phyloP scores from a whole-genome alignment of 1,140 invertebrate species.

The Trachymyrmex septentrionalis region DNA sequence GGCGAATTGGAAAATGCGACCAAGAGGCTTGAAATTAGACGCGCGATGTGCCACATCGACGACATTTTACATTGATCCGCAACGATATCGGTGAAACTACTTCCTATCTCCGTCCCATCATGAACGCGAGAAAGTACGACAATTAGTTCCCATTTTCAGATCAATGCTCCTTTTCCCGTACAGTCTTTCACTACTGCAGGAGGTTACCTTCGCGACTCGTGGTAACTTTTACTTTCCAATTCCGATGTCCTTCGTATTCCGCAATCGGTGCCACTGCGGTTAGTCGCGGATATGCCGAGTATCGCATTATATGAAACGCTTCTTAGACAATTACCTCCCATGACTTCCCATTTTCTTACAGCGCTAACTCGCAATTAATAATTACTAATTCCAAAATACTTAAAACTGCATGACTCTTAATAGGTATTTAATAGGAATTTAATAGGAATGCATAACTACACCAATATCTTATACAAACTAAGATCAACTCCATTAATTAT shows the following conservation, averaged over 20 bases:
- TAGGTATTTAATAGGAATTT: too few species aligned
- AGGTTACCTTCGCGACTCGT: slow-evolving; percentile 28
- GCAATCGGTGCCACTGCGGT: slow-evolving; percentile 48
- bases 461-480: background rate
- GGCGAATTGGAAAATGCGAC: slow-evolving; percentile 29
- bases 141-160: slow-evolving; percentile 68
- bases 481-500: background rate
- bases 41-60: slow-evolving; percentile 20
- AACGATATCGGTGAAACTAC: slow-evolving; percentile 39
- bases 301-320: slow-evolving; percentile 24
- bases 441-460: background rate
- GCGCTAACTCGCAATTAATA: background rate
- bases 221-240: slow-evolving; percentile 71
- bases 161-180: slow-evolving; percentile 51
- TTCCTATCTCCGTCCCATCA: slow-evolving; percentile 19
- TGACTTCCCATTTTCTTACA: background rate
- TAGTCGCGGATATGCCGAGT: slow-evolving; percentile 13
- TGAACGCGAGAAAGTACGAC: slow-evolving; percentile 66
- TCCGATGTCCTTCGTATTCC: slow-evolving; percentile 48
- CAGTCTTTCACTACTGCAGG: slow-evolving; percentile 47
- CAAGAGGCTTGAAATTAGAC: background rate
- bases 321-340: background rate
- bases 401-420: background rate
- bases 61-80: slow-evolving; percentile 10
- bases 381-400: background rate